phyloP scores from a whole-genome alignment of 1,140 invertebrate genomes.

The Heliconius congener region DNA sequence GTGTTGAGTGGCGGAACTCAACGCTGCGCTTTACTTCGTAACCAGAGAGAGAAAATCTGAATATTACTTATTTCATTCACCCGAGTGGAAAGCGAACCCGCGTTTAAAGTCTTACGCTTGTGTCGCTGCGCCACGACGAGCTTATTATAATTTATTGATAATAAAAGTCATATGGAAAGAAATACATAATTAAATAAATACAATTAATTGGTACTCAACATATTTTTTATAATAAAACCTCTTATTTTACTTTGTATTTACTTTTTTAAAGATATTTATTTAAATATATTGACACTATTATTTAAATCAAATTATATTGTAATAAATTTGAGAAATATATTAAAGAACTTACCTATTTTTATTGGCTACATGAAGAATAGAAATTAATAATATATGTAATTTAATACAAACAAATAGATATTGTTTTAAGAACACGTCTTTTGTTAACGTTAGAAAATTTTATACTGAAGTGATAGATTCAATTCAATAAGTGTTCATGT shows the following conservation, averaged over 20 bases:
- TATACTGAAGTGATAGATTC: neutral
- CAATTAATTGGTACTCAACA: neutral
- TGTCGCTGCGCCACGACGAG: no score
- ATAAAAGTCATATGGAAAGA: no score
- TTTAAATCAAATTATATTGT: neutral
- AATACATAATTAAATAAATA: neutral
- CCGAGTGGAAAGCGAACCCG: no score
- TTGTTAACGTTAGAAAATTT: neutral
- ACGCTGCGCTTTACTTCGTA: no score
- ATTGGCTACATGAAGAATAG: neutral
- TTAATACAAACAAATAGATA: neutral
- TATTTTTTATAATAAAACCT: neutral
- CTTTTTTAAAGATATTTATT: neutral
- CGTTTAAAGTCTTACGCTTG: no score
- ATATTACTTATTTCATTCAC: no score
- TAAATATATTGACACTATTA: neutral
- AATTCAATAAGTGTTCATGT: neutral
- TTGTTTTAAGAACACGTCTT: neutral
- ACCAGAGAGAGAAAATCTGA: no score
- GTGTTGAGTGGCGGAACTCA: no score
- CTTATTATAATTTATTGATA: no score
- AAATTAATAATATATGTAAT: neutral
- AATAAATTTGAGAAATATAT: neutral
- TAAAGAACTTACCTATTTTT: neutral
- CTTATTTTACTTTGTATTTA: neutral